Base-by-base conservation (phyloP, 2,113 vertebrate species). In the Epinephelus moara region DNA sequence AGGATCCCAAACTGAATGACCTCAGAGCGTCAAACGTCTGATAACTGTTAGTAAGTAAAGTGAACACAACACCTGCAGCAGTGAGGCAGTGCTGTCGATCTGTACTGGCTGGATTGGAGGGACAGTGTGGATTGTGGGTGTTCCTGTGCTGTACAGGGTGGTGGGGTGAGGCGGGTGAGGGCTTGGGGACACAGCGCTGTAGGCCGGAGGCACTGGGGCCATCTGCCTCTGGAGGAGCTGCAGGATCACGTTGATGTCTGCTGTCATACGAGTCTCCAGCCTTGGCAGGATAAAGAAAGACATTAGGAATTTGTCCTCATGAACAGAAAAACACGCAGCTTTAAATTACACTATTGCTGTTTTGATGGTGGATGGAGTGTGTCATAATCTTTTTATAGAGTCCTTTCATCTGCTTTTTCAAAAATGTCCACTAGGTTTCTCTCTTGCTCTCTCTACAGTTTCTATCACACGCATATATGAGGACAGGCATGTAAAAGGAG, bases 191-290 rank as follows among this genome's bases (percentile, higher is more conserved):
- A 97, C 96, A 9, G 96, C 95, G 60, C 96, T 96, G 92, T 96
- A 99, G 0, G 96, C 95, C 0, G 97, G 95, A 0, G 96, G 96
- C 66, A 97, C 96, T 42, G 96, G 97, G 61, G 96, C 94, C 86
- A 96, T 93, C 91, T 98, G 97, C 80, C 97, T 96, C 91, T 97
- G 97, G 72, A 99, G 96, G 69, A 99, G 96, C 95, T 99, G 97
- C 55, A 99, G 96, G 92, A 99, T 98, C 89, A 95, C 94, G 15
- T 90, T 96, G 89, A 99, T 97, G 73, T 99, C 98, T 71, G 98
- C 96, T 3, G 97, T 96, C 97, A 99, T 95, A 23, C 97, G 96
- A 72, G 96, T 97, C 94, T 99, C 98, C 95, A 99, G 84, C 88
- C 98, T 99, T 82, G 21, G 62, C 63, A 73, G 21, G 42, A 4